Conservation (phyloP, 2,113 vertebrate species). For the Chloropsis hardwickii region DNA sequence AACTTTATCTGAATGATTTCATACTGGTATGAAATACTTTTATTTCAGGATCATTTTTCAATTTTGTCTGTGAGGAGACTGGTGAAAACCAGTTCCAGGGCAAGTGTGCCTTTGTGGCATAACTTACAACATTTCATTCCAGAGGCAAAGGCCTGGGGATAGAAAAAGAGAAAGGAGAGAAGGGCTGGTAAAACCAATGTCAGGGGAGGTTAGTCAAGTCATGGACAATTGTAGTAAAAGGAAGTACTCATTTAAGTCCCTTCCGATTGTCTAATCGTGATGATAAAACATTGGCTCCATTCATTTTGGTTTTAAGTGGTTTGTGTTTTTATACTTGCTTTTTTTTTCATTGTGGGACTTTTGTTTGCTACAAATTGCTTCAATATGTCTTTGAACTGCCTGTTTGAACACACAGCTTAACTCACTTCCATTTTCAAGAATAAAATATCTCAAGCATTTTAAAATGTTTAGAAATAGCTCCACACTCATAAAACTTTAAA, state of each 20-base stretch:
- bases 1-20: neutral
- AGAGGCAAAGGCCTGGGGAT: neutral
- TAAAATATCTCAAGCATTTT: neutral
- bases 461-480: constrained; percentile 31
- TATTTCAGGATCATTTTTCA: neutral
- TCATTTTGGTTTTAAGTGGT: neutral
- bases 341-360: neutral
- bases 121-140: neutral
- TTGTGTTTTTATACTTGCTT: neutral
- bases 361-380: constrained; percentile 36
- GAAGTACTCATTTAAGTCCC: neutral
- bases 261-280: neutral
- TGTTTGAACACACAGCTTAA: neutral
- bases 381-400: constrained; percentile 22
- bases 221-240: neutral
- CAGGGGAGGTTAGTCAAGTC: neutral
- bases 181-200: neutral
- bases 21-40: neutral
- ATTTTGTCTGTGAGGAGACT: neutral
- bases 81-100: neutral
- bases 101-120: neutral
- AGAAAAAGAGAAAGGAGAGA: neutral
- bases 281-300: neutral
- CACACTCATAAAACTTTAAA: neutral
- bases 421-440: constrained; percentile 38